These are phyloP conservation scores for Sphaerodactylus townsendi DNA, from an alignment of 2,113 vertebrate genomes.

Conservation along the genomic window DNA sequence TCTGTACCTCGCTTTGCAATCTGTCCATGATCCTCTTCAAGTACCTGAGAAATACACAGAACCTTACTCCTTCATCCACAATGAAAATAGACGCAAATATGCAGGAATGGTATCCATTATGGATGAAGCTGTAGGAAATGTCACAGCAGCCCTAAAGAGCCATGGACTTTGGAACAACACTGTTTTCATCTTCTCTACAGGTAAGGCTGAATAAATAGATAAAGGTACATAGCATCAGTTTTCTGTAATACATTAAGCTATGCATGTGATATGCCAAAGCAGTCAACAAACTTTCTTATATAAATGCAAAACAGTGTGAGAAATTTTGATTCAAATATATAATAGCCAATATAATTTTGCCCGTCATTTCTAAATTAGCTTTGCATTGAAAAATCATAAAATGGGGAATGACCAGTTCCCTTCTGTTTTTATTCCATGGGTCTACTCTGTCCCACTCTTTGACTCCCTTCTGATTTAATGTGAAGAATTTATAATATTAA, in stretches of 20 bases:
- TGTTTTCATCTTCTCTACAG: conserved; percentile 92
- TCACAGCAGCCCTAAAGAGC: conserved; percentile 82
- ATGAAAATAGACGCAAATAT: conserved; percentile 78
- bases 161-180: conserved; percentile 89
- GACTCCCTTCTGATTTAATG: not conserved
- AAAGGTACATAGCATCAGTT: not conserved
- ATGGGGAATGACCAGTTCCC: not conserved
- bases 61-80: conserved; percentile 84
- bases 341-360: not conserved
- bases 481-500: not conserved
- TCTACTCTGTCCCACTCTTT: too few relatives aligned
- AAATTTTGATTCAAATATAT: not conserved
- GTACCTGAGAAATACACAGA: conserved; percentile 85
- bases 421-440: not conserved
- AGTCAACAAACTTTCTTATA: not conserved
- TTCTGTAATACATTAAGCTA: not conserved
- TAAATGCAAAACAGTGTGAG: not conserved
- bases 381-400: not conserved
- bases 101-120: conserved; percentile 94
- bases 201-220: conserved; percentile 69
- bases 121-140: conserved; percentile 95
- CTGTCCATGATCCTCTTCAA: conserved; percentile 88
- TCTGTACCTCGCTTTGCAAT: conserved; percentile 92
- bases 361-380: not conserved
- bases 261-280: not conserved